These are phyloP conservation scores for Thereva unica DNA, from an alignment of 2,888 invertebrate genomes.

Conservation along the genomic window DNA sequence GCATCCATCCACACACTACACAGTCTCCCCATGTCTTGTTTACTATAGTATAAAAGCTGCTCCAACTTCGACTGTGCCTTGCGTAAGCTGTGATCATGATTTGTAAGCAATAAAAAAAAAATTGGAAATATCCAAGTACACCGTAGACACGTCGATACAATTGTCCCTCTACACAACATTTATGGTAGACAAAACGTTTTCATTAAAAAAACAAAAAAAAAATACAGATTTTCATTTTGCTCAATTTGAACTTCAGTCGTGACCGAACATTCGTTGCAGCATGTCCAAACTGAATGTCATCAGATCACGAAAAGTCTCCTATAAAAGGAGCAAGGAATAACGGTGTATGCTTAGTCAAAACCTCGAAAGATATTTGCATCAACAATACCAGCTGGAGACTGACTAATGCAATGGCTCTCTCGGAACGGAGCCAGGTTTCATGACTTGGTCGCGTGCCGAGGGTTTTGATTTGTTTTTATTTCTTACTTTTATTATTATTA, in stretches of 20 bases:
- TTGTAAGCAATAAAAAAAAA: no score
- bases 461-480: neutral
- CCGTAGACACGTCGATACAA: no score
- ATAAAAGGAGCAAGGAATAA: neutral
- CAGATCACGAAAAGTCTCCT: conserved; percentile 26
- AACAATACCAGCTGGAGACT: neutral
- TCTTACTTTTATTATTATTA: neutral
- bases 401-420: neutral
- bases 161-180: no score
- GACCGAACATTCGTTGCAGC: conserved; percentile 12
- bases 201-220: no score
- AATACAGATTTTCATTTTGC: neutral
- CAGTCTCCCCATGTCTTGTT: no score
- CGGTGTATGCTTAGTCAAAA: neutral
- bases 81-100: no score
- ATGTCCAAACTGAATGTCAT: conserved; percentile 24
- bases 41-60: no score
- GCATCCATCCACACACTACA: no score
- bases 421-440: neutral
- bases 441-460: conserved; percentile 6
- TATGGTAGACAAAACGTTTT: no score
- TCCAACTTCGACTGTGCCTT: no score
- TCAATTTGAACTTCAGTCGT: conserved; percentile 25
- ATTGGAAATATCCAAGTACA: no score
- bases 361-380: conserved; percentile 2